Evolutionary conservation across 2,888 invertebrate species (phyloP).

Genomic region (Campoplex capitator): DNA sequence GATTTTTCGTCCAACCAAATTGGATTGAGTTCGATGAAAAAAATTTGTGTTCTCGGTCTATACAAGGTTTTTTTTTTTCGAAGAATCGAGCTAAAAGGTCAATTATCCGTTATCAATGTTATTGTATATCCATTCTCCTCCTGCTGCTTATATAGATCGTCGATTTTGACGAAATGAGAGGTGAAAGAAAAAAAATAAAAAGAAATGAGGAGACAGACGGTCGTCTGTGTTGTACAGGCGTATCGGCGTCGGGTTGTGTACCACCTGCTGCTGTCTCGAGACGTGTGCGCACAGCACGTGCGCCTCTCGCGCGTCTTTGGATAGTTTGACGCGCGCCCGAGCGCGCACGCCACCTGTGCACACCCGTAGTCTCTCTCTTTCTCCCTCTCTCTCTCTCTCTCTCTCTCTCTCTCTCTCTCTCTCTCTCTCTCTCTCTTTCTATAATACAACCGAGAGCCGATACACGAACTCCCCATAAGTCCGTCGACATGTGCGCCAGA

Average conservation of each 20-base stretch:
- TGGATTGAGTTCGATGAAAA: too few relatives aligned
- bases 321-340: conserved; percentile 37
- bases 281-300: conserved; percentile 55
- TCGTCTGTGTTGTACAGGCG: conserved; percentile 33
- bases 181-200: neutral
- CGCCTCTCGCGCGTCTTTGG: conserved; percentile 48
- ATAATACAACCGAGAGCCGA: conserved; percentile 17
- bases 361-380: conserved; percentile 5
- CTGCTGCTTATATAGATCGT: neutral
- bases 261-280: conserved; percentile 61
- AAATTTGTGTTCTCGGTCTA: too few relatives aligned
- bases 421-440: neutral
- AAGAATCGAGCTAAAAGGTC: neutral
- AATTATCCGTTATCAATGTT: conserved; percentile 14
- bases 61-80: neutral
- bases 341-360: conserved; percentile 61
- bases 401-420: too few relatives aligned
- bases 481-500: conserved; percentile 51
- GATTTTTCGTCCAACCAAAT: too few relatives aligned
- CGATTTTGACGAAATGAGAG: conserved; percentile 26
- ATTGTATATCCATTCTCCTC: neutral
- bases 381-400: neutral
- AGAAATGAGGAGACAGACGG: conserved; percentile 42
- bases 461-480: conserved; percentile 27
- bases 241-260: conserved; percentile 45